phyloP scores from a whole-genome alignment of 2,113 vertebrate species.

The Proterorhinus semilunaris region DNA sequence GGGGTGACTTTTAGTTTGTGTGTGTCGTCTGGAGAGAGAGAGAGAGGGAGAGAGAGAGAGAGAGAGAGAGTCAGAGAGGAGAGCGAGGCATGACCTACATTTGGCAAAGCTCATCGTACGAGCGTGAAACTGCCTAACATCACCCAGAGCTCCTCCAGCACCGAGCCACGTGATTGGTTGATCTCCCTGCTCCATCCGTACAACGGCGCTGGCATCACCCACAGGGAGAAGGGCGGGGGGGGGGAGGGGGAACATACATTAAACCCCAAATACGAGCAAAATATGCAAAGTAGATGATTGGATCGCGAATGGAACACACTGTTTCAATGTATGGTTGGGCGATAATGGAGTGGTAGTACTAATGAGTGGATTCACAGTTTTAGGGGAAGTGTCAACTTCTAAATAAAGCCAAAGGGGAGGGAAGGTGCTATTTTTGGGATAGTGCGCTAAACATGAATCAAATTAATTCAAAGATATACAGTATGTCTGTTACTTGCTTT shows the following conservation, averaged over 20 bases:
- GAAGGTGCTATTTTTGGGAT: too few species aligned
- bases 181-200: conserved; percentile 67
- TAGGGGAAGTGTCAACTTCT: too few species aligned
- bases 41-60: conserved; percentile 27
- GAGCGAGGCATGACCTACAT: conserved; percentile 77
- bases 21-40: conserved; percentile 21
- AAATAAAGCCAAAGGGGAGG: too few species aligned
- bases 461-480: too few species aligned
- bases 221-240: conserved; percentile 57
- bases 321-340: background rate
- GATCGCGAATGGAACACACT: conserved; percentile 22
- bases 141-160: conserved; percentile 70
- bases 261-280: conserved; percentile 45
- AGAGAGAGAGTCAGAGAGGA: conserved; percentile 34
- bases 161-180: conserved; percentile 70
- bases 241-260: conserved; percentile 62
- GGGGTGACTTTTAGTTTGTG: conserved; percentile 42
- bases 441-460: too few species aligned
- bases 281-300: conserved; percentile 40
- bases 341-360: background rate
- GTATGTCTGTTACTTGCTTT: too few species aligned
- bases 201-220: conserved; percentile 74
- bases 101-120: conserved; percentile 75
- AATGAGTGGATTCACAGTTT: background rate
- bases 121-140: conserved; percentile 79